phyloP scores from a whole-genome alignment of 37 sponge, comb jelly and placozoan species.

The Geodia barretti region DNA sequence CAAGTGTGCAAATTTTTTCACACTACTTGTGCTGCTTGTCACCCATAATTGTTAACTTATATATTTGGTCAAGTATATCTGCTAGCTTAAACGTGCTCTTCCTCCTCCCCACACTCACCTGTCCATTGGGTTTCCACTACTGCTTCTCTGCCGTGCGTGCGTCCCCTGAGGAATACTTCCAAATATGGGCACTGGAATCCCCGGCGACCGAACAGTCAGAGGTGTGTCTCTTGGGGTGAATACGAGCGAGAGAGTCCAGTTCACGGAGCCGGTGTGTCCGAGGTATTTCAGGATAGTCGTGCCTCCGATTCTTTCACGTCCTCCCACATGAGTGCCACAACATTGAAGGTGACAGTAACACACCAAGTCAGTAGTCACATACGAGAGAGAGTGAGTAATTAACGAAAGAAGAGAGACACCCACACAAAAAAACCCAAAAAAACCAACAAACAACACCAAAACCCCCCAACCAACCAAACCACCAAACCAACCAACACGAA shows the following conservation, averaged over 20 bases:
- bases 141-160: not conserved
- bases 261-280: conserved; percentile 86
- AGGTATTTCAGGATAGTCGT: conserved; percentile 59
- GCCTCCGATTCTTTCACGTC: conserved; percentile 25
- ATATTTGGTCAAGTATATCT: not conserved
- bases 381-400: not conserved
- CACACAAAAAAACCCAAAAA: too few relatives aligned
- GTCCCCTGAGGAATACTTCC: conserved; percentile 38
- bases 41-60: too few relatives aligned
- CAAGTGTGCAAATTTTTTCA: too few relatives aligned
- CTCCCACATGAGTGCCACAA: conserved; percentile 81
- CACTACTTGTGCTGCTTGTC: too few relatives aligned
- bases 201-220: conserved; percentile 73
- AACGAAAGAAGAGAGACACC: not conserved
- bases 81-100: not conserved
- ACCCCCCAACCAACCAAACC: too few relatives aligned
- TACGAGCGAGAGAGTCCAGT: conserved; percentile 64
- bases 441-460: too few relatives aligned
- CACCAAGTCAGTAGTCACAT: not conserved
- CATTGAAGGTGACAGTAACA: conserved; percentile 32
- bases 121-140: not conserved
- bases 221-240: conserved; percentile 70
- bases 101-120: not conserved
- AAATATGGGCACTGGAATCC: conserved; percentile 76
- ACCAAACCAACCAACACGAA: too few relatives aligned